phyloP scores from a whole-genome alignment of 1,140 invertebrate genomes.

The Neodiprion fabricii region DNA sequence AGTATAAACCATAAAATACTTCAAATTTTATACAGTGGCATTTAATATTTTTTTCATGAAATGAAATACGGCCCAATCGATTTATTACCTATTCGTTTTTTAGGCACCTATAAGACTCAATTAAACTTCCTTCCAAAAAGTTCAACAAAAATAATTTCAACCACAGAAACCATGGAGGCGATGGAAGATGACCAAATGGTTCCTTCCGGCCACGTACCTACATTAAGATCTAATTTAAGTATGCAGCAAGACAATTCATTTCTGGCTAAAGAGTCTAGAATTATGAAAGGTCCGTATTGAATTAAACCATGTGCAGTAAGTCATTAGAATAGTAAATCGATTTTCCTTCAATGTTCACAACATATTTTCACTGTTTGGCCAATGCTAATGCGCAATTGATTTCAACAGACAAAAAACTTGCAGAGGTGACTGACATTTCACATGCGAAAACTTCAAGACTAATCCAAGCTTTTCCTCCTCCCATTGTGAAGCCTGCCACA shows the following conservation, averaged over 20 bases:
- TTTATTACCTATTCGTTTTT: neutral
- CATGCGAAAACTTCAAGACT: slow-evolving; percentile 25
- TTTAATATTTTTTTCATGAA: too few species aligned
- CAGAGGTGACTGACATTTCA: slow-evolving; percentile 17
- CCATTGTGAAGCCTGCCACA: slow-evolving; percentile 41
- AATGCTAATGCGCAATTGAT: neutral
- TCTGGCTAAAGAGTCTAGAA: neutral
- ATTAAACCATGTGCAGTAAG: neutral
- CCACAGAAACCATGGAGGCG: neutral
- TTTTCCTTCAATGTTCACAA: too few species aligned
- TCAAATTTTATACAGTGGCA: too few species aligned
- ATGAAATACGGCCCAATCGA: neutral
- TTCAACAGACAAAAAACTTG: slow-evolving; percentile 20
- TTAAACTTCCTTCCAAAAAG: slow-evolving; percentile 6
- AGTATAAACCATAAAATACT: too few species aligned
- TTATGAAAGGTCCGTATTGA: neutral
- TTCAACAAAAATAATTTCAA: slow-evolving; percentile 14
- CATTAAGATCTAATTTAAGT: neutral
- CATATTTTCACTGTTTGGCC: neutral
- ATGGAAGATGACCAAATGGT: slow-evolving; percentile 5
- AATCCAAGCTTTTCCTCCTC: slow-evolving; percentile 35
- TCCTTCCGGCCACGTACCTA: neutral
- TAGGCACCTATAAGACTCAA: neutral
- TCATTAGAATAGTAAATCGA: too few species aligned
- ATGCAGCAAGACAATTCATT: neutral